These are phyloP conservation scores for Aramus guarauna DNA, from an alignment of 2,113 vertebrate genomes.

Conservation along the genomic window DNA sequence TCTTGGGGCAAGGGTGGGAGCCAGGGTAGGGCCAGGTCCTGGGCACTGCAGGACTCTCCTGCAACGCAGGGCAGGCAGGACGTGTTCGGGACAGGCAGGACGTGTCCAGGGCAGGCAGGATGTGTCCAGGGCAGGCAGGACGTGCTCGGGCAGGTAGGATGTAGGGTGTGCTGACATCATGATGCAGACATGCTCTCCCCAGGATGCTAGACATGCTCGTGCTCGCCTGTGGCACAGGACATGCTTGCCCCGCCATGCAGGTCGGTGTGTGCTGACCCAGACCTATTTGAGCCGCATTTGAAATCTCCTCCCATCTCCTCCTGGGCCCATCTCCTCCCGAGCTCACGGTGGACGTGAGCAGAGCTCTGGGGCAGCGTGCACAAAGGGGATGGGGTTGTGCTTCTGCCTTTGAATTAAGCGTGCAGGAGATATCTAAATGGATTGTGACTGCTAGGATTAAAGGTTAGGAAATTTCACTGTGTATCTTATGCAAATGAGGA, in stretches of 20 bases:
- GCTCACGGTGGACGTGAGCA: rapidly evolving
- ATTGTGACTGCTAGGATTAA: not conserved
- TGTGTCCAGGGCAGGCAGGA: not conserved
- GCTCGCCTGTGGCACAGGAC: too few species aligned
- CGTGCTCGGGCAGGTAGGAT: not conserved
- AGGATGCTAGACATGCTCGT: too few species aligned
- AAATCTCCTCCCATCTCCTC: too few species aligned
- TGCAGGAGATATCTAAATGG: not conserved
- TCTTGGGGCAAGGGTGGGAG: not conserved
- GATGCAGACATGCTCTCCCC: too few species aligned
- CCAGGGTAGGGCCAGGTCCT: not conserved
- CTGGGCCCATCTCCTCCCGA: rapidly evolving
- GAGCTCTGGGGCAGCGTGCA: not conserved
- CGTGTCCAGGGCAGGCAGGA: too few species aligned
- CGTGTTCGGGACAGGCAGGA: not conserved
- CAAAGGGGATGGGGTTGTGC: not conserved
- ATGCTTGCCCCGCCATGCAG: rapidly evolving
- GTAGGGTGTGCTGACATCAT: too few species aligned
- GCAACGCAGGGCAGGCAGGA: not conserved
- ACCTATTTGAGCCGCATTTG: rapidly evolving
- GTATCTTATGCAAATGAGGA: constrained; percentile 14
- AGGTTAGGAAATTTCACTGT: not conserved
- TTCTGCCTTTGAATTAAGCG: not conserved
- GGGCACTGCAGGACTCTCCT: not conserved
- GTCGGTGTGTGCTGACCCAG: rapidly evolving